Evolutionary conservation across 2,888 invertebrate genomes (phyloP), one percentile per base, ranked within the genome.

Genomic region (Chloromyia formosa): DNA sequence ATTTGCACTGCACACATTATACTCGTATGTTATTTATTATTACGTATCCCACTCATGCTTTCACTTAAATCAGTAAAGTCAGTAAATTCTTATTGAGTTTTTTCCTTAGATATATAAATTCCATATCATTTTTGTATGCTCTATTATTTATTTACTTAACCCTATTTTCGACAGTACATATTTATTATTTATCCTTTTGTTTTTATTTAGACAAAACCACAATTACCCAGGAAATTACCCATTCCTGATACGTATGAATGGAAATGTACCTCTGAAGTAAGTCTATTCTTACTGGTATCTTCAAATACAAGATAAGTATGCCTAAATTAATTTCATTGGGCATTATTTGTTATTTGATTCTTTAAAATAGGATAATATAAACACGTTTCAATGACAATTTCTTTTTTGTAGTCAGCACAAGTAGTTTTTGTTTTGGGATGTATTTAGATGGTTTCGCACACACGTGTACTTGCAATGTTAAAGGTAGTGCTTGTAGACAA

Each of bases 211-310:
- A 66, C 66, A 45, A 66, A 66, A 66, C 66, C 49, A 66, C 45
- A 22, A 45, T 66, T 66, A 66, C 66, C 66, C 23, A 66, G 66
- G 66, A 66, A 66, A 18, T 49, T 66, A 49, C 66, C 66, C 18
- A 66, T 66, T 66, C 66, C 66, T 66, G 66, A 66, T 20, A 49
- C 42, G 45, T 66, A 66, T 66, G 66, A 66, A 66, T 66, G 66
- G 66, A 66, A 66, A 16, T 66, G 66, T 66, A 66, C 66, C 45
- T 66, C 66, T 66, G 66, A 66, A 14, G 66, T 66, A 66, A 66
- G 66, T 66, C 66, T 66, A 66, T 66, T 66, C 66, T 66, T 66
- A 66, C 66, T 66, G 66, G 66, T 66, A 66, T 27, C 66, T 66
- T 66, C 66, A 66, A 66, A 66, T 49, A 66, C 49, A 66, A 66